Percentiles rank a stretch among this genome's conserved stretches.
These are phyloP conservation scores for Ips nitidus DNA, from an alignment of 1,140 invertebrate species.

Conservation along the genomic window DNA sequence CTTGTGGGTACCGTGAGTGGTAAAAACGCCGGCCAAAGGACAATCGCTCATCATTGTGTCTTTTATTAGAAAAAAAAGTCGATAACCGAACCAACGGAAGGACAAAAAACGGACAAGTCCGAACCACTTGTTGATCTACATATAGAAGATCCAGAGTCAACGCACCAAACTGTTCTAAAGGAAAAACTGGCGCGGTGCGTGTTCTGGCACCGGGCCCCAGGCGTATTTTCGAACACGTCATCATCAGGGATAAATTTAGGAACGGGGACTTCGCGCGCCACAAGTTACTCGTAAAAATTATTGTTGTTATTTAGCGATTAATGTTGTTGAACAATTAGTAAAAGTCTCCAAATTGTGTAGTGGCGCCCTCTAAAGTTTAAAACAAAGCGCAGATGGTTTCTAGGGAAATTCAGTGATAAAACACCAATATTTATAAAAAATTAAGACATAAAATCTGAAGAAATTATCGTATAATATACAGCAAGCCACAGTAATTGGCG, in stretches of 20 bases:
- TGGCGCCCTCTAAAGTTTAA: too few relatives aligned
- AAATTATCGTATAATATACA: too few relatives aligned
- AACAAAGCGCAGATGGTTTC: too few relatives aligned
- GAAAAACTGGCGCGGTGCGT: slow-evolving; percentile 3
- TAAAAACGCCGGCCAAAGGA: slow-evolving; percentile 56
- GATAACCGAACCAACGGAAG: neutral
- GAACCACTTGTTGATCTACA: slow-evolving; percentile 27
- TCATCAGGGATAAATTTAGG: slow-evolving; percentile 15
- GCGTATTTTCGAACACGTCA: slow-evolving; percentile 22
- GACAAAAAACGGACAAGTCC: neutral
- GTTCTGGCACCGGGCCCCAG: slow-evolving; percentile 1
- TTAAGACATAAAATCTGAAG: too few relatives aligned
- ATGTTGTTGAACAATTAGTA: neutral
- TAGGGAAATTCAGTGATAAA: too few relatives aligned
- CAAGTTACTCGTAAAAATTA: neutral
- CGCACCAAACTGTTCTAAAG: slow-evolving; percentile 13
- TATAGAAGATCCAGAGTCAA: slow-evolving; percentile 22
- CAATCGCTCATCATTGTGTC: slow-evolving; percentile 57
- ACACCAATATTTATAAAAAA: too few relatives aligned
- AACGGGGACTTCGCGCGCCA: slow-evolving; percentile 13
- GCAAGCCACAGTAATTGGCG: too few relatives aligned
- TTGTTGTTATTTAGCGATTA: neutral
- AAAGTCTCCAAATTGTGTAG: too few relatives aligned
- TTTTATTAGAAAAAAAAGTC: neutral
- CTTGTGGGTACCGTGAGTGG: slow-evolving; percentile 61